These are phyloP conservation scores for Sylvicola cinctus DNA, from an alignment of 2,888 invertebrate species.

Conservation along the genomic window DNA sequence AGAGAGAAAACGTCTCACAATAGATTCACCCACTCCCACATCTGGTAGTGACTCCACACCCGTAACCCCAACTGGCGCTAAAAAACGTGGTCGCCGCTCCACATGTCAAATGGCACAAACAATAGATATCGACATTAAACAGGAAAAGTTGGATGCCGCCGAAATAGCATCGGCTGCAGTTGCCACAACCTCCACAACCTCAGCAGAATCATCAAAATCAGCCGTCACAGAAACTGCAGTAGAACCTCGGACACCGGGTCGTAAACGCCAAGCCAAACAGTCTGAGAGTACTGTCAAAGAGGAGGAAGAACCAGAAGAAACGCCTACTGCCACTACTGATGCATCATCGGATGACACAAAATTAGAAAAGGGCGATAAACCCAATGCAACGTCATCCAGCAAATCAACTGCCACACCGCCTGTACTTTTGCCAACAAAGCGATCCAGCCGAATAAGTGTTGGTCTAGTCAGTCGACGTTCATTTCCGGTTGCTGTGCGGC, in stretches of 20 bases:
- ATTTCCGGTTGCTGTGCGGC: too few species aligned
- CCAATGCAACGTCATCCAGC: not conserved
- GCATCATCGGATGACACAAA: not conserved
- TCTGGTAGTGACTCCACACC: slow-evolving; percentile 1
- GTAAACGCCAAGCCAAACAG: not conserved
- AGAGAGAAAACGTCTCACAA: not conserved
- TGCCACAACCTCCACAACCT: not conserved
- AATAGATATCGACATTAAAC: not conserved
- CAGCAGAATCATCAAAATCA: not conserved
- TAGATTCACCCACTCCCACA: not conserved
- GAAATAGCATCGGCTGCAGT: not conserved
- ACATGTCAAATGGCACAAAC: not conserved
- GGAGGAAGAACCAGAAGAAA: not conserved
- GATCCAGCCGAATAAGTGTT: too few species aligned
- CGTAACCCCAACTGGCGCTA: not conserved
- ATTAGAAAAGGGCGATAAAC: not conserved
- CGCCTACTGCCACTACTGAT: not conserved
- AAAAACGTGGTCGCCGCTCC: not conserved
- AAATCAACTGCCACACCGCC: too few species aligned
- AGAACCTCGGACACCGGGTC: not conserved
- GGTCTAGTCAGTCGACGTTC: too few species aligned
- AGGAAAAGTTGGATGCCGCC: not conserved
- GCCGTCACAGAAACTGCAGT: not conserved
- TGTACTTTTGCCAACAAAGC: too few species aligned
- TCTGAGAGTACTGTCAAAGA: not conserved